phyloP scores from a whole-genome alignment of 2,113 vertebrate genomes.

The Dipodomys merriami region DNA sequence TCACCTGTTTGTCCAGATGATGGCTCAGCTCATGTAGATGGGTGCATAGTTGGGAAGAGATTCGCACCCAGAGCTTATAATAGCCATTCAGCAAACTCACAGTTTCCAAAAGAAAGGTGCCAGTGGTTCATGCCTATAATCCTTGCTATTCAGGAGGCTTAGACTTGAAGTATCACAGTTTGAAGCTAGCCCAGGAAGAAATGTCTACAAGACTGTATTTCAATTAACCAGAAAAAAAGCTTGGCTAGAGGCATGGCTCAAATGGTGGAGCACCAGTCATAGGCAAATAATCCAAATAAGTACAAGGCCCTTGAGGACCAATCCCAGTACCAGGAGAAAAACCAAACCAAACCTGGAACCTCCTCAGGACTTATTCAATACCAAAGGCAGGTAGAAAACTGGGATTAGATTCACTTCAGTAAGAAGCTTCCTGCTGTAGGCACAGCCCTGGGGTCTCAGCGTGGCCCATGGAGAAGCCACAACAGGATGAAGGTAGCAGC shows the following conservation, averaged over 20 bases:
- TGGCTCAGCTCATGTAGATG: not conserved
- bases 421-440: not conserved
- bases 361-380: not conserved
- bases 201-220: no score
- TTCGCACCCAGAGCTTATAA: not conserved
- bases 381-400: not conserved
- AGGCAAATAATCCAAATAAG: no score
- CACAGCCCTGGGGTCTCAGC: not conserved
- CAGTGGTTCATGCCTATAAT: no score
- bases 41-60: not conserved
- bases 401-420: not conserved
- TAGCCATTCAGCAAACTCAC: not conserved
- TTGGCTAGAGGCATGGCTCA: no score
- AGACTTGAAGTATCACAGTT: no score
- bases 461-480: not conserved
- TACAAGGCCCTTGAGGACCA: no score
- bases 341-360: not conserved
- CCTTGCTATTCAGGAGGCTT: no score
- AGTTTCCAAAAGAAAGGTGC: not conserved
- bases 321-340: no score
- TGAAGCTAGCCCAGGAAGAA: no score
- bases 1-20: not conserved
- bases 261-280: no score
- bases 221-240: no score
- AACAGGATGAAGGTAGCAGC: fast-evolving